These are phyloP conservation scores for Cossypha polioptera DNA, from an alignment of 2,797 vertebrate genomes.

Conservation along the genomic window DNA sequence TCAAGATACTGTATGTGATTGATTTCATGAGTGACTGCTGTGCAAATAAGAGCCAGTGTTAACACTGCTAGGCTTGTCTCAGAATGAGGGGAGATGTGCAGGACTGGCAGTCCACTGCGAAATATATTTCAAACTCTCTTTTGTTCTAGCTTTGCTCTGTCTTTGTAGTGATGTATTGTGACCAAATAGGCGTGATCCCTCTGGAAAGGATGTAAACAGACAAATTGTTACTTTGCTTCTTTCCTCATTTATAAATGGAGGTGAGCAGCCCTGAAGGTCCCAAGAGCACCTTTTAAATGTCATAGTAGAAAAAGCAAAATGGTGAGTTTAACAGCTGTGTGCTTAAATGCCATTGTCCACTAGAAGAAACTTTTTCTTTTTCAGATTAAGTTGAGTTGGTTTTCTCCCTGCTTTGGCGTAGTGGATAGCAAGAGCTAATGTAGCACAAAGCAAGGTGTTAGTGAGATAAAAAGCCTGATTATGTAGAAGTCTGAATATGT, in stretches of 20 bases:
- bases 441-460: neutral
- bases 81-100: neutral
- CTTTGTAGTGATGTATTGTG: neutral
- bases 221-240: neutral
- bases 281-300: neutral
- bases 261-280: neutral
- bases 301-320: neutral
- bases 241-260: neutral
- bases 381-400: neutral
- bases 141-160: neutral
- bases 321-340: neutral
- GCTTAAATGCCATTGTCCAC: neutral
- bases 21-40: neutral
- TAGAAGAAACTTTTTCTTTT: neutral
- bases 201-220: neutral
- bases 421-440: neutral
- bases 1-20: neutral
- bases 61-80: neutral
- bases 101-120: neutral
- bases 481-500: neutral
- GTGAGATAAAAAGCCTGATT: neutral
- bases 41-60: neutral
- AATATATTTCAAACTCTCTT: neutral
- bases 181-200: neutral
- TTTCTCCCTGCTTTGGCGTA: neutral